Conservation (phyloP, 2,888 invertebrate genomes). For the Eupithecia tripunctaria region DNA sequence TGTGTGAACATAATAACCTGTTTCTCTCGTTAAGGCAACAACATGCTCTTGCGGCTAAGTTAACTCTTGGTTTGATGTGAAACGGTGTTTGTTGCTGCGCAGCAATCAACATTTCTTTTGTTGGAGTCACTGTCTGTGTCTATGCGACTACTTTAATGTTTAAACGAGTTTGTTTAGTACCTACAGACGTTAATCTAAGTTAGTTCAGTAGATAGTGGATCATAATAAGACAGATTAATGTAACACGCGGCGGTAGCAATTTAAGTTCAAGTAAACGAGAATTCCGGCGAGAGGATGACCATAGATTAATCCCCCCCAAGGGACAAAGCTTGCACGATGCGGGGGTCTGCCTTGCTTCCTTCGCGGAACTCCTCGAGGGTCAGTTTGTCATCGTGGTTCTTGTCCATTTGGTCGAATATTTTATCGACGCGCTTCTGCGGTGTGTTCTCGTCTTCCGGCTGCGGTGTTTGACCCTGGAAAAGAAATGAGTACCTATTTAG, state of each 20-base stretch:
- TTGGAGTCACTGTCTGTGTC: too few relatives aligned
- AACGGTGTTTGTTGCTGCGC: background rate
- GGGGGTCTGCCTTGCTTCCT: conserved; percentile 98
- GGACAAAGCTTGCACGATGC: conserved; percentile 98
- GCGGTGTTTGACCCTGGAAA: conserved; percentile 94
- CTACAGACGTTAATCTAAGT: too few relatives aligned
- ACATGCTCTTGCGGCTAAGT: background rate
- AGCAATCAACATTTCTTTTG: too few relatives aligned
- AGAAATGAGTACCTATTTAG: background rate
- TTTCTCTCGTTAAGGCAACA: background rate
- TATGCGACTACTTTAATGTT: too few relatives aligned
- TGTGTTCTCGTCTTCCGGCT: conserved; percentile 95
- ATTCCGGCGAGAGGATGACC: conserved; percentile 81
- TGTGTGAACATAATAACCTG: too few relatives aligned
- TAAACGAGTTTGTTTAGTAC: too few relatives aligned
- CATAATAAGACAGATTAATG: background rate
- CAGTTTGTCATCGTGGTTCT: conserved; percentile 98
- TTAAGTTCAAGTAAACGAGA: conserved; percentile 70
- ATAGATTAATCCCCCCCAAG: conserved; percentile 90
- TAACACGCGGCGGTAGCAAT: conserved; percentile 6
- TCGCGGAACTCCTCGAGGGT: conserved; percentile 98
- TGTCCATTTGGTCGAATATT: conserved; percentile 99
- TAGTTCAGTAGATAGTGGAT: background rate
- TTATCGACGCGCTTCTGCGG: conserved; percentile 98
- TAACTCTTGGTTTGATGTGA: background rate